Base-by-base conservation (phyloP, 2,113 vertebrate species). In the Fregetta grallaria region DNA sequence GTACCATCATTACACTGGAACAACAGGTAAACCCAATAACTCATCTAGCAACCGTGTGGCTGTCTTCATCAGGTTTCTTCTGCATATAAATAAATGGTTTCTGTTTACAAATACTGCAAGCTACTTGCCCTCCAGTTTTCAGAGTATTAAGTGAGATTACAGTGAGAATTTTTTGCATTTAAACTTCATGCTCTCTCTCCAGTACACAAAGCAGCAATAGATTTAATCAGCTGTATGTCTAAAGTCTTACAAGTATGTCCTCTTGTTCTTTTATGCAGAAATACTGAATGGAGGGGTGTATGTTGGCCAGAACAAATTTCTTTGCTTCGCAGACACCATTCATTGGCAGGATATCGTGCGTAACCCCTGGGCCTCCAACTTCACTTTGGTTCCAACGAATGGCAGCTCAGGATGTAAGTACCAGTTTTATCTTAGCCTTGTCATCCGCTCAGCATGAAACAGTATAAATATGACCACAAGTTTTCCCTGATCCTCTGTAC, bases 281-380 rank as follows among this genome's bases (percentile, higher is more conserved):
- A 99, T 99, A 92, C 98, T 99, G 94, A 99, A 99, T 68, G 99
- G 99, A 38, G 99, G 99, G 1, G 99, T 99, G 44, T 99, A 99
- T 6, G 99, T 99, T 68, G 99, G 99, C 95, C 99, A 99, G 98
- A 99, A 99, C 98, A 99, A 99, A 95, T 99, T 99, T 72, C 98
- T 99, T 25, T 99, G 99, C 97, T 99, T 99, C 10, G 99, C 99
- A 15, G 99, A 99, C 96, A 99, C 99, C 88, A 99, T 99, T 96
- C 99, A 99, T 66, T 99, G 99, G 99, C 98, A 99, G 72, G 99
- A 99, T 92, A 99, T 99, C 40, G 99, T 99, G 93, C 98, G 99
- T 80, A 99, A 99, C 96, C 98, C 99, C 9, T 98, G 97, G 97
- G 98, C 98, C 92, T 99, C 99, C 32, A 99, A 99, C 97, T 98